phyloP scores from a whole-genome alignment of 2,113 vertebrate genomes.

The Odontophorus gujanensis region DNA sequence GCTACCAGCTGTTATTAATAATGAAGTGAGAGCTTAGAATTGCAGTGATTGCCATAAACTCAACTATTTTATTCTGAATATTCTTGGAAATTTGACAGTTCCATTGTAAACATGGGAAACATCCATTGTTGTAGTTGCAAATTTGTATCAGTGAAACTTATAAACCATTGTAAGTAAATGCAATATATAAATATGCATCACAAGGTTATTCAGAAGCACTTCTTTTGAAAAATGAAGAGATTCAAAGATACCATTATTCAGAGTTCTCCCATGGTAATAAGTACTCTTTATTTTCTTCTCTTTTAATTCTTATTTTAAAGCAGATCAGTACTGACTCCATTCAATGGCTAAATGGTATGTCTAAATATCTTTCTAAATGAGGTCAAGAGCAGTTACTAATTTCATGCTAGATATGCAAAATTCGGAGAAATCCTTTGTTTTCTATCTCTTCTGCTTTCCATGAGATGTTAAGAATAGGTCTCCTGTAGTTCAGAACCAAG shows the following conservation, averaged over 20 bases:
- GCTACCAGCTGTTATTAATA: constrained; percentile 5
- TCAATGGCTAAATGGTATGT: not conserved
- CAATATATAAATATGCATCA: not conserved
- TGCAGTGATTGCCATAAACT: not conserved
- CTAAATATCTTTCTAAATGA: not conserved
- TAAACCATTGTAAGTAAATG: not conserved
- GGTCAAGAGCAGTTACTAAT: not conserved
- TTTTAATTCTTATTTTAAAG: not conserved
- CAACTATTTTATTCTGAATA: not conserved
- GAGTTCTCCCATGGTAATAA: not conserved
- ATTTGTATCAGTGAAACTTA: not conserved
- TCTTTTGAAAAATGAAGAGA: not conserved
- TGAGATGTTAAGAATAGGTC: not conserved
- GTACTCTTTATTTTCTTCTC: not conserved
- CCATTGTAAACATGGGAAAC: not conserved
- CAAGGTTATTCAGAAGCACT: not conserved
- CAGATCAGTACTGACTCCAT: not conserved
- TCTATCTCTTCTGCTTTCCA: not conserved
- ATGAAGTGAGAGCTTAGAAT: not conserved
- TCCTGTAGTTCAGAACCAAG: not conserved
- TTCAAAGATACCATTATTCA: not conserved
- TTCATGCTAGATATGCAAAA: not conserved
- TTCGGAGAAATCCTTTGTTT: not conserved
- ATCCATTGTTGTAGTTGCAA: not conserved
- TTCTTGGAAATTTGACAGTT: not conserved